Evolutionary conservation across 2,113 vertebrate species (phyloP).

Genomic region (Lynx canadensis): DNA sequence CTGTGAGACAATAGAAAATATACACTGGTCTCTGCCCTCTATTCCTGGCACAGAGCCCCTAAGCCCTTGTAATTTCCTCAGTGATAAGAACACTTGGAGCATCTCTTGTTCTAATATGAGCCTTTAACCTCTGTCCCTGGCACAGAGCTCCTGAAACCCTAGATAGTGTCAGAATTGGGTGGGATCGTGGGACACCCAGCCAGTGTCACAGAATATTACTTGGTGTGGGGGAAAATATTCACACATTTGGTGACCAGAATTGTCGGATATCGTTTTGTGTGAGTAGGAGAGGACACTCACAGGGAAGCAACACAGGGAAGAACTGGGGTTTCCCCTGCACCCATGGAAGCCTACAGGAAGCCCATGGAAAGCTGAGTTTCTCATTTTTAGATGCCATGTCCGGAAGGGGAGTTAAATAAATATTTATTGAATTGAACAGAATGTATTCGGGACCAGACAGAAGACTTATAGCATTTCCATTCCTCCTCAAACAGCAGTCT

Average conservation of each 20-base stretch:
- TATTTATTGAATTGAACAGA: constrained; percentile 18
- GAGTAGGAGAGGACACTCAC: neutral
- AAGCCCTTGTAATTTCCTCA: neutral
- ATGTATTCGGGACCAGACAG: neutral
- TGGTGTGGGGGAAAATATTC: neutral
- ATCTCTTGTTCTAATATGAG: neutral
- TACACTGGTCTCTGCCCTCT: neutral
- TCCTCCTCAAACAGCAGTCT: neutral
- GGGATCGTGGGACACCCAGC: neutral
- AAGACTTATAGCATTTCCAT: neutral
- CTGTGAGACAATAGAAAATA: neutral
- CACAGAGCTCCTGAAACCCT: neutral
- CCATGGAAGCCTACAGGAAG: neutral
- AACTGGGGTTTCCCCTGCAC: neutral
- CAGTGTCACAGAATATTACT: neutral
- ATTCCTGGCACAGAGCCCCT: neutral
- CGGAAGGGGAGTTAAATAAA: neutral
- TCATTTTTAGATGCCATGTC: neutral
- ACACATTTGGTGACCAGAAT: neutral
- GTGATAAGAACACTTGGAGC: neutral
- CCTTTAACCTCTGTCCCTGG: neutral
- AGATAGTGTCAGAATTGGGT: neutral
- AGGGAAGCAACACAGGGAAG: neutral
- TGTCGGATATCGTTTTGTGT: neutral
- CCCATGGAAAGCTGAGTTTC: neutral